A percentile compares a stretch with the other conserved stretches of the same genome.
Evolutionary conservation across 2,888 invertebrate species (phyloP).

Genomic region (Aphidoletes aphidimyza): DNA sequence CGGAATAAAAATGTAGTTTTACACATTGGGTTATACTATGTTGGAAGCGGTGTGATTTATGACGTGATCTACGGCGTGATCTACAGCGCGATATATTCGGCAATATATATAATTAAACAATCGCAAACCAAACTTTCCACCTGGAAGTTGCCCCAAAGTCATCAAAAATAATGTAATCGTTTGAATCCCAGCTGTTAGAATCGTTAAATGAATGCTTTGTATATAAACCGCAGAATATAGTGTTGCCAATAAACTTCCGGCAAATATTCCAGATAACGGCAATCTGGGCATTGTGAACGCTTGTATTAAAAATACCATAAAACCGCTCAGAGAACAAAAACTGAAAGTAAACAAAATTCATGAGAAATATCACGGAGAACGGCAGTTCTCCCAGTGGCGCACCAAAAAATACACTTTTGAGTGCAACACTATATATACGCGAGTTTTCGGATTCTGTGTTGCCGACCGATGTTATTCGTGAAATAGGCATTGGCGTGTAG

Average conservation of each 20-base stretch:
- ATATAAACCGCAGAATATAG: slow-evolving; percentile 91
- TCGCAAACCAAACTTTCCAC: slow-evolving; percentile 89
- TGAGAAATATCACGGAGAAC: too few relatives aligned
- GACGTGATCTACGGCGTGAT: too few relatives aligned
- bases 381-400: too few relatives aligned
- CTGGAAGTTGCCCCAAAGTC: slow-evolving; percentile 91
- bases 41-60: slow-evolving; percentile 79
- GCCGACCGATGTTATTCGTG: too few relatives aligned
- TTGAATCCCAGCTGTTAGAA: slow-evolving; percentile 86
- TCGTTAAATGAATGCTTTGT: slow-evolving; percentile 88
- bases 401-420: too few relatives aligned
- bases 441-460: too few relatives aligned
- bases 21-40: slow-evolving; percentile 82
- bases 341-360: slow-evolving; percentile 70
- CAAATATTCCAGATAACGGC: slow-evolving; percentile 83
- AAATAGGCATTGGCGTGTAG: too few relatives aligned
- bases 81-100: too few relatives aligned
- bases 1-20: slow-evolving; percentile 58
- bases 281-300: slow-evolving; percentile 85
- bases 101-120: slow-evolving; percentile 87
- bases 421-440: too few relatives aligned
- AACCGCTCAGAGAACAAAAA: slow-evolving; percentile 96
- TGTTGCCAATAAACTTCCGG: slow-evolving; percentile 85
- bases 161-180: slow-evolving; percentile 89
- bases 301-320: slow-evolving; percentile 88